Conservation (phyloP, 2,888 invertebrate genomes). For the Anaspis maculata region DNA sequence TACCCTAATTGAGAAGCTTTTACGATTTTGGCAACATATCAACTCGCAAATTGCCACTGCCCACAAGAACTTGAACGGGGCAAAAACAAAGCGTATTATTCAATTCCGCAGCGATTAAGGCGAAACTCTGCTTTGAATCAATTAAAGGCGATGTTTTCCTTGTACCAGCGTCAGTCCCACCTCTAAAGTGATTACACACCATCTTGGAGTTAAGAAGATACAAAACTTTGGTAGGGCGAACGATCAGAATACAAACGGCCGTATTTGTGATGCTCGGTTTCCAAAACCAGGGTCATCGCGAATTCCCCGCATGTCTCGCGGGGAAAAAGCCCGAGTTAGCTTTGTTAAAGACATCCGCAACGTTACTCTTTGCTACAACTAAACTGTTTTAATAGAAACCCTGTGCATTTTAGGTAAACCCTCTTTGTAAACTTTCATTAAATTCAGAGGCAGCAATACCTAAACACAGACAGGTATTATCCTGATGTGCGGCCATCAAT, state of each 20-base stretch:
- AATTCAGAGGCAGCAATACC: too few relatives aligned
- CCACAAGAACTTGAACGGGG: background rate
- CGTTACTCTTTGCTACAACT: constrained; percentile 23
- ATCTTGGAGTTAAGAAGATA: constrained; percentile 38
- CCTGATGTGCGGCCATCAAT: too few relatives aligned
- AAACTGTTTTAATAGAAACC: constrained; percentile 24
- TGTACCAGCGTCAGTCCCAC: constrained; percentile 10
- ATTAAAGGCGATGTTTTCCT: constrained; percentile 13
- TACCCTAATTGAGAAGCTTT: too few relatives aligned
- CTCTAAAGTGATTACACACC: constrained; percentile 33
- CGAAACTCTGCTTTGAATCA: constrained; percentile 11
- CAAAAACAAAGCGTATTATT: constrained; percentile 5
- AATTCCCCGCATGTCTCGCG: constrained; percentile 27
- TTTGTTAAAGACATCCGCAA: constrained; percentile 35
- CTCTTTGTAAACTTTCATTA: constrained; percentile 20
- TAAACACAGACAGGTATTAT: too few relatives aligned
- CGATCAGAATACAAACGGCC: constrained; percentile 39
- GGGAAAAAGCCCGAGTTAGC: constrained; percentile 29
- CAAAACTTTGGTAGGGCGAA: constrained; percentile 33
- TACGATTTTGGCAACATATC: too few relatives aligned
- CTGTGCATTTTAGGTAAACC: constrained; percentile 17
- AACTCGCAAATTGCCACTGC: too few relatives aligned
- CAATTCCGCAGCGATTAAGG: constrained; percentile 6
- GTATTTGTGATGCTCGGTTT: constrained; percentile 35
- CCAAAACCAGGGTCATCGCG: constrained; percentile 27